These are phyloP conservation scores for Cirrhinus mrigala DNA, from an alignment of 2,797 vertebrate species.

Conservation along the genomic window DNA sequence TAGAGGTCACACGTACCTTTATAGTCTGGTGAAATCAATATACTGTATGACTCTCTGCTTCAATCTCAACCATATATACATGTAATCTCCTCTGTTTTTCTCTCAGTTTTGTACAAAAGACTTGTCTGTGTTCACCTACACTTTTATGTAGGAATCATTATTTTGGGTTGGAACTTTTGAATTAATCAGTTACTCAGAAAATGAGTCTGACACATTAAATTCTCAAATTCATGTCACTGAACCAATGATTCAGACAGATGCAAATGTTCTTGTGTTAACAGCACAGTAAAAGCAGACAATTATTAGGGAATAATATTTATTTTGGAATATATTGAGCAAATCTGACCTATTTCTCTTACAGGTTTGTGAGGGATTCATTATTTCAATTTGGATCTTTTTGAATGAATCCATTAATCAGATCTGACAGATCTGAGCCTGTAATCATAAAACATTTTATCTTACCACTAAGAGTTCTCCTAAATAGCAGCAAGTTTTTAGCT, in stretches of 20 bases:
- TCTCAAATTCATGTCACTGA: neutral
- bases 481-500: too few species aligned
- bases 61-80: neutral
- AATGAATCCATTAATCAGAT: too few species aligned
- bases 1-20: constrained; percentile 71
- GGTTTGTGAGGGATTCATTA: too few species aligned
- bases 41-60: neutral
- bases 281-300: neutral
- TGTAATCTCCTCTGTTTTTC: neutral
- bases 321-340: too few species aligned
- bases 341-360: too few species aligned
- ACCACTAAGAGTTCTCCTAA: too few species aligned
- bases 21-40: constrained; percentile 59
- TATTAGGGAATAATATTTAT: too few species aligned
- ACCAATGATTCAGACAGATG: neutral
- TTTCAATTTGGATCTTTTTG: too few species aligned
- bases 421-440: too few species aligned
- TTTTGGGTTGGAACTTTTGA: neutral
- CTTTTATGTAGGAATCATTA: neutral
- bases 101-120: neutral
- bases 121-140: neutral
- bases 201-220: neutral
- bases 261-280: neutral
- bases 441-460: too few species aligned
- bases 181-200: neutral